Percentiles rank a stretch among this genome's conserved stretches.
Evolutionary conservation across 2,888 invertebrate species (phyloP).

Genomic region (Rhodophaea formosa): DNA sequence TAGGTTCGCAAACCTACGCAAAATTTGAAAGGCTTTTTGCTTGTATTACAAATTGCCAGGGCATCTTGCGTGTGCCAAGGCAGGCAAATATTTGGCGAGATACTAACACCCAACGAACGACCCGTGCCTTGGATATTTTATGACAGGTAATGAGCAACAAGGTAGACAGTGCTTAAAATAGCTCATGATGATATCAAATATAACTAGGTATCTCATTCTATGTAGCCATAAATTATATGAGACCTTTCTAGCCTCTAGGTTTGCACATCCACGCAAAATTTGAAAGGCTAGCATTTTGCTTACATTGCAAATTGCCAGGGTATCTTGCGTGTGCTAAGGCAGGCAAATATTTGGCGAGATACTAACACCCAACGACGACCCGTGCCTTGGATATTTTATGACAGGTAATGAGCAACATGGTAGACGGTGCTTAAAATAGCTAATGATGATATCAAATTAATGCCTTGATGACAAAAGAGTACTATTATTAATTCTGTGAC

Average conservation of each 20-base stretch:
- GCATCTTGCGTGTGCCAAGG: background rate
- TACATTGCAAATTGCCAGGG: background rate
- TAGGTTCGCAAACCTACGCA: background rate
- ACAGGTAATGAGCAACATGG: background rate
- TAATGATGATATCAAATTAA: too few species aligned
- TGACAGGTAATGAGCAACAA: background rate
- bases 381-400: background rate
- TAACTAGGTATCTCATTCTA: too few species aligned
- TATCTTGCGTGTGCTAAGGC: background rate
- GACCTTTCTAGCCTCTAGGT: background rate
- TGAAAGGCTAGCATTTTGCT: constrained; percentile 2
- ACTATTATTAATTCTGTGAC: too few species aligned
- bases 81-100: background rate
- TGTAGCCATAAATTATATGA: too few species aligned
- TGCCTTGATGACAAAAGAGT: too few species aligned
- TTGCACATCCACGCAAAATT: constrained; percentile 1
- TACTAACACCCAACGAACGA: background rate
- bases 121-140: background rate
- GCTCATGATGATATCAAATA: too few species aligned
- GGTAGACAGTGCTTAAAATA: background rate
- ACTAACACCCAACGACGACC: background rate
- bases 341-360: background rate
- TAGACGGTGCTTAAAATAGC: background rate
- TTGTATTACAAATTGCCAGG: background rate
- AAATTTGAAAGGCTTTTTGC: background rate